These are phyloP conservation scores for Stomorhina lunata DNA, from an alignment of 2,888 invertebrate genomes.

Conservation along the genomic window DNA sequence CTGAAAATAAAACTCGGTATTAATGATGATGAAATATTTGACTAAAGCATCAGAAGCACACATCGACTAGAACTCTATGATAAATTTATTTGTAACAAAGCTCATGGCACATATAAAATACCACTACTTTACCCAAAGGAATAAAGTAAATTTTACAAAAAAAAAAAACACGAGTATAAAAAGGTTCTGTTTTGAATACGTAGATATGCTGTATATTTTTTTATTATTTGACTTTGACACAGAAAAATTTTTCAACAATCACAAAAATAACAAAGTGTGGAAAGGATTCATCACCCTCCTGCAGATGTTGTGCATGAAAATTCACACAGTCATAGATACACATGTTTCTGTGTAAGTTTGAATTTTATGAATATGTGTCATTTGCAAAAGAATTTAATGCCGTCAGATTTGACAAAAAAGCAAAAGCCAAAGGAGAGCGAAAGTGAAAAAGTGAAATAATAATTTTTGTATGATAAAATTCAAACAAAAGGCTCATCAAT, in stretches of 20 bases:
- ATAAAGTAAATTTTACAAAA: conserved; percentile 2
- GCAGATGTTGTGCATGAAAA: too few species aligned
- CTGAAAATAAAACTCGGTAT: too few species aligned
- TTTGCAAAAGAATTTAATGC: neutral
- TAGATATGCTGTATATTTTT: neutral
- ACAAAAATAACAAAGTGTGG: neutral
- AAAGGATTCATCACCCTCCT: neutral
- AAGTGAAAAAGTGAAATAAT: neutral
- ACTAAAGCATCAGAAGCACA: neutral
- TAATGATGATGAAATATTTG: neutral
- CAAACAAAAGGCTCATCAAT: conserved; percentile 33
- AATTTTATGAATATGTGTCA: neutral
- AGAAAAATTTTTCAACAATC: conserved; percentile 3
- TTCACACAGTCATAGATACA: neutral
- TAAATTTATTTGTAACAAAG: neutral
- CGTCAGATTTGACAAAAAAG: conserved; percentile 41
- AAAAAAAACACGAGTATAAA: neutral
- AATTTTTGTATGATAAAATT: neutral
- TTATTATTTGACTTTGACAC: conserved; percentile 41
- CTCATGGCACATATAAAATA: neutral
- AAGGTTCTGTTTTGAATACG: neutral
- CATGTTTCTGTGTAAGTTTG: neutral
- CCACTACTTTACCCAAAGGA: conserved; percentile 1
- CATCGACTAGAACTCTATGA: neutral
- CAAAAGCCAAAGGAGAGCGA: neutral